These are phyloP conservation scores for Sapajus apella DNA, from an alignment of 2,113 vertebrate genomes.

Conservation along the genomic window DNA sequence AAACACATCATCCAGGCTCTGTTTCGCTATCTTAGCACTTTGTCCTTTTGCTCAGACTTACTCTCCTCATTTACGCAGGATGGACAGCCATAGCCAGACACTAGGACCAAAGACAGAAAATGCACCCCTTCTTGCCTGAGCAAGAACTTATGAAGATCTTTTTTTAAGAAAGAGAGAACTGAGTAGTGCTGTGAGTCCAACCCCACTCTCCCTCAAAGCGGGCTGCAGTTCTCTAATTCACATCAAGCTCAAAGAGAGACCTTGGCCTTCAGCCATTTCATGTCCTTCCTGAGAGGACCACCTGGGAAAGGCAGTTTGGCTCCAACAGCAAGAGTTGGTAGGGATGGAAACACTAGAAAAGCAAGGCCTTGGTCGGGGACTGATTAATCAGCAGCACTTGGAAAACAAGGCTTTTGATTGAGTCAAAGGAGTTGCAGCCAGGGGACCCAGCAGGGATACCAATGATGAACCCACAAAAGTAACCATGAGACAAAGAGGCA, in stretches of 20 bases:
- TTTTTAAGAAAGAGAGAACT: not conserved
- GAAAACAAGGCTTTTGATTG: not conserved
- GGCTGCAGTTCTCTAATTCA: not conserved
- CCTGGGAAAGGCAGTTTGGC: slow-evolving; percentile 10
- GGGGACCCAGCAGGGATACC: not conserved
- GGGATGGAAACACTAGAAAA: not conserved
- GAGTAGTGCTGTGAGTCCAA: not conserved
- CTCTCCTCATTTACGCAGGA: not conserved
- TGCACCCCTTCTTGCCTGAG: not conserved
- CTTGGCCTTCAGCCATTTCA: not conserved
- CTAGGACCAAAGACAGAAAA: not conserved
- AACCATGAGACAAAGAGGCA: not conserved
- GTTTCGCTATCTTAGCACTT: not conserved
- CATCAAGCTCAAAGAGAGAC: not conserved
- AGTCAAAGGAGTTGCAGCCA: not conserved
- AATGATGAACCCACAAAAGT: slow-evolving; percentile 40
- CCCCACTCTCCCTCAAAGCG: accelerated
- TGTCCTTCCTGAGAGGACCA: not conserved
- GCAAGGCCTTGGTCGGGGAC: not conserved
- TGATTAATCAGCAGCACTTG: not conserved
- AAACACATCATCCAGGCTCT: not conserved
- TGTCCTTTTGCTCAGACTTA: not conserved
- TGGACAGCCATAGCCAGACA: not conserved
- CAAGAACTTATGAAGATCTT: not conserved
- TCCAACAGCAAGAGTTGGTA: not conserved